Evolutionary conservation across 2,113 vertebrate genomes (phyloP).

Genomic region (Drymodes brunneopygia): DNA sequence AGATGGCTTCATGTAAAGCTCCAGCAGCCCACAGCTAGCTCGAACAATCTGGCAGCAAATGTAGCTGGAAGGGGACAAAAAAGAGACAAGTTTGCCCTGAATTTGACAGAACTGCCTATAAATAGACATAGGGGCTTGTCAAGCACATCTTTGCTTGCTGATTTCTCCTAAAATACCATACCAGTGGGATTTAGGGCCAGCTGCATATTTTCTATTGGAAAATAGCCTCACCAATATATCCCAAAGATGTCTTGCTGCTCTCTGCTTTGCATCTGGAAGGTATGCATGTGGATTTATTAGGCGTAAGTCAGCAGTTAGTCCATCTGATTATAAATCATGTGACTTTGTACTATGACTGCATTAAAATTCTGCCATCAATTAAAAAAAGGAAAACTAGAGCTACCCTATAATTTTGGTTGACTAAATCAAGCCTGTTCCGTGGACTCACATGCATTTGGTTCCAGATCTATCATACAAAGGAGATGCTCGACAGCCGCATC

Average conservation of each 20-base stretch:
- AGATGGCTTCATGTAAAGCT: constrained; percentile 72
- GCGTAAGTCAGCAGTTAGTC: neutral
- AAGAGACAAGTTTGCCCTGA: constrained; percentile 24
- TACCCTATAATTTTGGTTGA: constrained; percentile 42
- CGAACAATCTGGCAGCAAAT: constrained; percentile 54
- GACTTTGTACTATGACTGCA: constrained; percentile 45
- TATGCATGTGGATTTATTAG: constrained; percentile 34
- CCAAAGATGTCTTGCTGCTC: neutral
- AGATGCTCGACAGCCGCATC: constrained; percentile 22
- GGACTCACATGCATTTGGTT: neutral
- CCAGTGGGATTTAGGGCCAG: neutral
- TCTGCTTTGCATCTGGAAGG: constrained; percentile 57
- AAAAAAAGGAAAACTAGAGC: constrained; percentile 3
- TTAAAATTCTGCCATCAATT: constrained; percentile 44
- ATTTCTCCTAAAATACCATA: constrained; percentile 15
- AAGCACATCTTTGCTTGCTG: constrained; percentile 10
- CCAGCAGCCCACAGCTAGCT: constrained; percentile 43
- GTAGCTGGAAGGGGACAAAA: neutral
- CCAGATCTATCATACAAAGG: constrained; percentile 15
- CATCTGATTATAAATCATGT: constrained; percentile 41
- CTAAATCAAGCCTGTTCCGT: neutral
- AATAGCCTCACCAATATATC: constrained; percentile 6
- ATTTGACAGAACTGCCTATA: constrained; percentile 56
- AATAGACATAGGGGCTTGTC: constrained; percentile 26
- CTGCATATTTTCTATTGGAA: neutral